These are phyloP conservation scores for Lepidurus couesii DNA, from an alignment of 1,140 invertebrate species.

Conservation along the genomic window DNA sequence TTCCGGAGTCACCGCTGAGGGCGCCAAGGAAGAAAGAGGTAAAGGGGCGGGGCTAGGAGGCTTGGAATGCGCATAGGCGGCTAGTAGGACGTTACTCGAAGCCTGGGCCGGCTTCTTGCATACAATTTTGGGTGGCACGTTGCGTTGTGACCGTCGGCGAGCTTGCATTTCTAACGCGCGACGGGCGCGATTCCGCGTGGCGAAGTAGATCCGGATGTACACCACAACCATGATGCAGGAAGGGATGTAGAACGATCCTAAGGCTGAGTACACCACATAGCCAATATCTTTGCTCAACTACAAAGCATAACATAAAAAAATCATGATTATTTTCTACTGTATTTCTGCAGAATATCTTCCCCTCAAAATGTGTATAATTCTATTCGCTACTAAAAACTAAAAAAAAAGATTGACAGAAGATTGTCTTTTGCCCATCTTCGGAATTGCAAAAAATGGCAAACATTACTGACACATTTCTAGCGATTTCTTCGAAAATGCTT, in stretches of 20 bases:
- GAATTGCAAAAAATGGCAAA: too few relatives aligned
- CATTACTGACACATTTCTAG: too few relatives aligned
- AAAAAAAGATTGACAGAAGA: too few relatives aligned
- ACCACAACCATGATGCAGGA: conserved; percentile 98
- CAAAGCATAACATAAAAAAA: conserved; percentile 46
- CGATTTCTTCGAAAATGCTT: too few relatives aligned
- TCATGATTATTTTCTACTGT: not conserved
- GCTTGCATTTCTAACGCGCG: conserved; percentile 69
- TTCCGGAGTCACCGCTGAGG: not conserved
- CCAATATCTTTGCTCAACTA: conserved; percentile 90
- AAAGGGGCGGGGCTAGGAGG: not conserved
- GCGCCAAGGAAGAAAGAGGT: not conserved
- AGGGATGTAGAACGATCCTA: conserved; percentile 98
- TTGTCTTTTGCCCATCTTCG: too few relatives aligned
- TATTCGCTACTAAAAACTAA: not conserved
- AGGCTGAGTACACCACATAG: conserved; percentile 95
- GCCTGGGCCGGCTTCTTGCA: not conserved
- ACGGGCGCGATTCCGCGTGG: conserved; percentile 82
- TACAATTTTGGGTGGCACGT: conserved; percentile 26
- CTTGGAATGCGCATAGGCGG: not conserved
- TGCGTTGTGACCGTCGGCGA: conserved; percentile 50
- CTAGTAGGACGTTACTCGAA: not conserved
- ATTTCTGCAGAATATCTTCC: conserved; percentile 1
- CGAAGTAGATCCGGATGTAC: conserved; percentile 97
- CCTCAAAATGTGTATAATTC: not conserved